Conservation (phyloP, 2,797 vertebrate genomes). For the Clarias platycephalus region DNA sequence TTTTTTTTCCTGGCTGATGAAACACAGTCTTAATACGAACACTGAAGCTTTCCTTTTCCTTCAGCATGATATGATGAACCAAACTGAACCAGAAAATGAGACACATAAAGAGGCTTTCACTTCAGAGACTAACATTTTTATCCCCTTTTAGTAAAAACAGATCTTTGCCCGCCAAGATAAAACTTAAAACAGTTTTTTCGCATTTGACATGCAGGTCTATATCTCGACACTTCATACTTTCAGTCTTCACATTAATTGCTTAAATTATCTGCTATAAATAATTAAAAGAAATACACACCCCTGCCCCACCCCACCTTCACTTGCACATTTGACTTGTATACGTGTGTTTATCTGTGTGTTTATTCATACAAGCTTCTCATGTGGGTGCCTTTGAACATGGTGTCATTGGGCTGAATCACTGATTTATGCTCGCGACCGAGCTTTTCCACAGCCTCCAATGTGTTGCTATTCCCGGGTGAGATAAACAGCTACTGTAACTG, state of each 20-base stretch:
- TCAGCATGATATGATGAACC: background rate
- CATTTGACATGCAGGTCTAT: background rate
- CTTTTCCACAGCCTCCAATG: background rate
- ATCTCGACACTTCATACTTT: background rate
- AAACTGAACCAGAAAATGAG: slow-evolving; percentile 1
- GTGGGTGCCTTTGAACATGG: background rate
- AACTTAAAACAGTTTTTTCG: background rate
- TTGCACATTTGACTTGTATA: background rate
- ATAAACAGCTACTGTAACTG: background rate
- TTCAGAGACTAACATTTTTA: slow-evolving; percentile 54
- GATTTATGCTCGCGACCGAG: background rate
- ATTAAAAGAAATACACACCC: background rate
- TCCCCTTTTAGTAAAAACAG: background rate
- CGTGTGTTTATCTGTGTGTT: background rate
- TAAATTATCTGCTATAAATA: background rate
- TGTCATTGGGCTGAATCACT: background rate
- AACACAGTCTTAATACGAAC: background rate
- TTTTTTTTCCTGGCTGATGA: background rate
- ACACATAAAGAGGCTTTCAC: slow-evolving; percentile 35
- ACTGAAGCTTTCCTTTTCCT: background rate
- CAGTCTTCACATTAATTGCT: background rate
- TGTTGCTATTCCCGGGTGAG: background rate
- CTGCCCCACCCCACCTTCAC: background rate
- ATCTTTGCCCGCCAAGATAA: background rate
- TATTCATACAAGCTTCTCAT: background rate